Base-by-base conservation (phyloP, 2,113 vertebrate genomes). In the Eleginops maclovinus region DNA sequence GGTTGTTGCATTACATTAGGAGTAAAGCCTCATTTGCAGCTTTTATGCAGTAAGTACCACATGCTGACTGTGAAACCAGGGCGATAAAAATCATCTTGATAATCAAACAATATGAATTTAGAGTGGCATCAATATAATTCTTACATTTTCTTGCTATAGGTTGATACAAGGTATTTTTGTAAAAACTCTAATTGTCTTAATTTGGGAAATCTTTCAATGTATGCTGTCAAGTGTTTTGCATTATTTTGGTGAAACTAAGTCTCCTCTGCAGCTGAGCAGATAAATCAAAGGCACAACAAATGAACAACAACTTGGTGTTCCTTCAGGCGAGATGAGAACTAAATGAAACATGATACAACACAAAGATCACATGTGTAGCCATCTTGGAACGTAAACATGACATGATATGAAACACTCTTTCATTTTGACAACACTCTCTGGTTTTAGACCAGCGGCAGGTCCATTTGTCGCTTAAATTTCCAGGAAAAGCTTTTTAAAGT, bases 241-340 rank as follows among this genome's bases (percentile, higher is more conserved):
- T 63, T 21, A 13, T 51, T 67, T 55, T 47, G 24, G 46, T 69
- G 75, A 73, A 85, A 81, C 50, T 22, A 50, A 75, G 68, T 87
- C 62, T 91, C 74, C 72, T 86, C 66, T 31, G 80, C 81, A 86
- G 80, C 64, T 66, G 53, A 87, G 84, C 75, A 84, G 77, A 88
- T 62, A 91, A 95, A 94, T 93, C 81, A 96, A 96, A 95, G 94
- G 93, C 95, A 95, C 91, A 93, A 95, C 93, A 97, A 96, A 95
- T 95, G 76, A 95, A 95, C 79, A 91, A 93, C 93, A 93, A 95
- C 22, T 21, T 58, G 41, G 84, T 5, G 0, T 75, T 65, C 79
- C 81, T 72, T 75, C 73, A 31, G 79, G 84, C 72, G 77, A 93
- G 94, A 86, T 54, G 74, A 79, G 43, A 72, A 81, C 28, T 50